phyloP scores from a whole-genome alignment of 2,888 invertebrate species.

The Lithophane ornitopus region DNA sequence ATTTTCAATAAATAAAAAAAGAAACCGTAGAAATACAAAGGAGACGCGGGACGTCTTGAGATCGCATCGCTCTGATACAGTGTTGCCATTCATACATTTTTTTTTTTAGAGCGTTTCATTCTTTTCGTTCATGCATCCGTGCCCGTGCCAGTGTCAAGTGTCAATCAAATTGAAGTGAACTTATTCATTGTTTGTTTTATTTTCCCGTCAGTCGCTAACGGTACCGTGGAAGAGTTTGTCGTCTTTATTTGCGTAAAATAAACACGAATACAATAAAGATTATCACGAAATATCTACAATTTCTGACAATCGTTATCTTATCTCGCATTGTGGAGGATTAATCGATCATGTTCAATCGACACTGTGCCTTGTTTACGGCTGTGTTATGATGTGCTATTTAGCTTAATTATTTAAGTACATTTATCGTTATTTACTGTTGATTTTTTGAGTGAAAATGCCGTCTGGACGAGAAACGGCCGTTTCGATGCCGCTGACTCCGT shows the following conservation, averaged over 20 bases:
- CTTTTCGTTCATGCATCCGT: slow-evolving; percentile 26
- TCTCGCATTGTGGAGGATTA: slow-evolving; percentile 70
- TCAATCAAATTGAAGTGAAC: slow-evolving; percentile 10
- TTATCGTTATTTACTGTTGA: slow-evolving; percentile 66
- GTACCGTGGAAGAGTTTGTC: slow-evolving; percentile 62
- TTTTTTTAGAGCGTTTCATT: not conserved
- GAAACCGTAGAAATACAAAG: too few species aligned
- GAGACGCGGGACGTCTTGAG: too few species aligned
- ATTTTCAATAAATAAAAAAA: not conserved
- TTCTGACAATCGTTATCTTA: slow-evolving; percentile 77
- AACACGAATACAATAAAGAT: slow-evolving; percentile 67
- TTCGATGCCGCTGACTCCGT: slow-evolving; percentile 85
- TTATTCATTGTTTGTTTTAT: slow-evolving; percentile 22
- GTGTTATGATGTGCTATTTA: slow-evolving; percentile 73
- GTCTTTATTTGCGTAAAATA: slow-evolving; percentile 60
- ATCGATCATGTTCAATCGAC: slow-evolving; percentile 77
- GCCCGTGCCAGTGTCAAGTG: slow-evolving; percentile 10
- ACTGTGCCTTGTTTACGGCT: slow-evolving; percentile 61
- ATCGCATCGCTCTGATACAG: not conserved
- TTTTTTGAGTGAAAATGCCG: slow-evolving; percentile 80
- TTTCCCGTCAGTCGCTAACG: slow-evolving; percentile 72
- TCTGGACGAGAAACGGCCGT: slow-evolving; percentile 82
- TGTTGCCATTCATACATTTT: slow-evolving; percentile 12
- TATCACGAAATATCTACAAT: slow-evolving; percentile 66
- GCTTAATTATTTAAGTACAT: slow-evolving; percentile 59